Base-by-base conservation (phyloP, 2,113 vertebrate species). In the Dipodomys stephensi region DNA sequence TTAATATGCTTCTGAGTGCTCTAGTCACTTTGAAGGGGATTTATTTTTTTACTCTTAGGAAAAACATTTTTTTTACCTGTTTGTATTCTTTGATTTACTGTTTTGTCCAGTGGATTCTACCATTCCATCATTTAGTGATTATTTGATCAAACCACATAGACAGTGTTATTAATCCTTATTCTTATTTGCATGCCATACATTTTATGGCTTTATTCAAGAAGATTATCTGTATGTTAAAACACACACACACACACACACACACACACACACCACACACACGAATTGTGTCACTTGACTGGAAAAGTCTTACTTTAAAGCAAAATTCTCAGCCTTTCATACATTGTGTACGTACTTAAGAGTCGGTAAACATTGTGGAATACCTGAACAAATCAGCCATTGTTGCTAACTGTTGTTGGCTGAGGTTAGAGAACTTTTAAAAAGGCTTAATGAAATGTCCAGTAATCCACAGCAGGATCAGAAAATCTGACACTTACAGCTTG, bases 341-440 rank as follows among this genome's bases (percentile, higher is more conserved):
- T 5, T 85, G 15, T n/a, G 82, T 91, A 67, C 53, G 44, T 85
- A 84, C 32, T 79, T 94, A 76, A 64, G 85, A 85, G 64, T 93
- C 67, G 85, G 2, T 76, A 78, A 91, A 83, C 90, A 76, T 93
- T 92, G 20, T 84, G 78, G 69, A 92, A 92, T 83, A 68, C 27
- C 74, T 87, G 73, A 91, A 93, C 57, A 92, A 95, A 80, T 94
- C 81, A 92, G n/a, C 81, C 44, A 85, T 96, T 90, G 76, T 92
- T 85, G 25, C 87, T 74, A 27, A 78, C 92, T 93, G 65, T 92
- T 88, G 76, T 82, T 82, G 69, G 79, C 79, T 93, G 46, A 95
- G 25, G 78, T 89, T 83, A 87, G 67, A 95, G 69, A 71, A 90
- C 53, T 57, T 77, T 83, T 15, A 32, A 85, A 81, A 74, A 87